Evolutionary conservation across 2,888 invertebrate species (phyloP).

Genomic region (Aphidoletes aphidimyza): DNA sequence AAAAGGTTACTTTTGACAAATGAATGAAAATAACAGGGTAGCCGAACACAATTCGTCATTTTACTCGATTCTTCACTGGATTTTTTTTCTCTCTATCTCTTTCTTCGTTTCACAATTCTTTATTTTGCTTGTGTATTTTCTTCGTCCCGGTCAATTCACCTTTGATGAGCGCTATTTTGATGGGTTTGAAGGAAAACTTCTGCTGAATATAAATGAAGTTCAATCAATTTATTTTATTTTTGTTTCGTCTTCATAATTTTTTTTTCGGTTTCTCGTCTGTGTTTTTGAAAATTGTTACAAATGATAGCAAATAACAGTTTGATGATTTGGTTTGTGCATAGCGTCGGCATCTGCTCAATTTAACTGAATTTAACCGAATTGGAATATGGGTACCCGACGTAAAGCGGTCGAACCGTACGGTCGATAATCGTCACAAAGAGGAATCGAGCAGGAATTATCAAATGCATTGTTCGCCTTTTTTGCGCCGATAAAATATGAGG

Average conservation of each 20-base stretch:
- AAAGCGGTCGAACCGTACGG: neutral
- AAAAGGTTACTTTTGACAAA: conserved; percentile 65
- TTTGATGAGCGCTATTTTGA: conserved; percentile 52
- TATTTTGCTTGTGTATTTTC: conserved; percentile 32
- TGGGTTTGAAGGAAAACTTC: conserved; percentile 54
- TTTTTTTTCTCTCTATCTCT: neutral
- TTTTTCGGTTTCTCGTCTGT: neutral
- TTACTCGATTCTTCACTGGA: conserved; percentile 11
- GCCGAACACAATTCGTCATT: conserved; percentile 56
- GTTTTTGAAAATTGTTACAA: conserved; percentile 60
- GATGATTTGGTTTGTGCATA: conserved; percentile 57
- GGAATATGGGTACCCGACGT: too few relatives aligned
- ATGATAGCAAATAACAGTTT: conserved; percentile 67
- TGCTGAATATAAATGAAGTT: conserved; percentile 57
- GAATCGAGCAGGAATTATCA: neutral
- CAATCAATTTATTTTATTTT: conserved; percentile 55
- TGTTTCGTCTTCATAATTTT: conserved; percentile 47
- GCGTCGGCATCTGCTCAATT: conserved; percentile 45
- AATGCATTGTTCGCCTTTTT: conserved; percentile 38
- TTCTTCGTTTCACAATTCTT: neutral
- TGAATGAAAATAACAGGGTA: conserved; percentile 68
- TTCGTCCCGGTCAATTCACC: conserved; percentile 33
- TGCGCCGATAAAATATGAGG: conserved; percentile 43
- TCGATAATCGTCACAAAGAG: neutral
- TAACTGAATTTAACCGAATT: neutral